Percentiles rank a stretch among this genome's conserved stretches.
Evolutionary conservation across 1,140 invertebrate genomes (phyloP).

Genomic region (Diuraphis noxia): DNA sequence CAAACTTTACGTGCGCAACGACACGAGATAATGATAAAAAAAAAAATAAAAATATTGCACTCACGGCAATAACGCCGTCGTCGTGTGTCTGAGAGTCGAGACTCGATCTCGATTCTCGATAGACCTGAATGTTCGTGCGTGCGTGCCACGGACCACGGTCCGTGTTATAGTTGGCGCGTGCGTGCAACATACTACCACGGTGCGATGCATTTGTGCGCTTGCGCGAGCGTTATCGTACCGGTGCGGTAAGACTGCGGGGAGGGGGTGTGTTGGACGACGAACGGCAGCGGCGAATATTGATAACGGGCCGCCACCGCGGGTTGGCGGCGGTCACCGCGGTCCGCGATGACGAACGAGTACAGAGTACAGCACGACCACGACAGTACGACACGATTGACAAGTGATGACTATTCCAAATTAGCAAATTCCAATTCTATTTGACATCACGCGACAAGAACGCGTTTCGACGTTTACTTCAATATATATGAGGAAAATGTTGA

Average conservation of each 20-base stretch:
- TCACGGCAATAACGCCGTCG: constrained; percentile 13
- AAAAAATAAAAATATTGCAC: constrained; percentile 9
- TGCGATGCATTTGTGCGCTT: neutral
- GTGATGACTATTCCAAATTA: neutral
- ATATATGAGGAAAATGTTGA: too few relatives aligned
- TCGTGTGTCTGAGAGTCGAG: neutral
- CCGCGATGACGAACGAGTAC: too few relatives aligned
- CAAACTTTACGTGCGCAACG: neutral
- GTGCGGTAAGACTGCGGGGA: neutral
- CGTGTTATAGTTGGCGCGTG: too few relatives aligned
- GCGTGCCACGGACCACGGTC: neutral
- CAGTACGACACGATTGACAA: too few relatives aligned
- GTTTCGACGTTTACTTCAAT: neutral
- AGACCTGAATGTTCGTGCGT: neutral
- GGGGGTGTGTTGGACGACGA: neutral
- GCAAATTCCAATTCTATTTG: neutral
- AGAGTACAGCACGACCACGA: too few relatives aligned
- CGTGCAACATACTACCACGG: neutral
- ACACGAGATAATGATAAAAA: neutral
- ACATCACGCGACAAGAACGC: neutral
- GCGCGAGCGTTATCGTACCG: neutral
- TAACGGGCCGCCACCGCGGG: neutral
- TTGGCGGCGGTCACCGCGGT: neutral
- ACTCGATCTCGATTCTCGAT: too few relatives aligned
- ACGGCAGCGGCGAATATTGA: neutral